phyloP scores from a whole-genome alignment of 2,888 invertebrate genomes.

The Temnothorax ravouxi region DNA sequence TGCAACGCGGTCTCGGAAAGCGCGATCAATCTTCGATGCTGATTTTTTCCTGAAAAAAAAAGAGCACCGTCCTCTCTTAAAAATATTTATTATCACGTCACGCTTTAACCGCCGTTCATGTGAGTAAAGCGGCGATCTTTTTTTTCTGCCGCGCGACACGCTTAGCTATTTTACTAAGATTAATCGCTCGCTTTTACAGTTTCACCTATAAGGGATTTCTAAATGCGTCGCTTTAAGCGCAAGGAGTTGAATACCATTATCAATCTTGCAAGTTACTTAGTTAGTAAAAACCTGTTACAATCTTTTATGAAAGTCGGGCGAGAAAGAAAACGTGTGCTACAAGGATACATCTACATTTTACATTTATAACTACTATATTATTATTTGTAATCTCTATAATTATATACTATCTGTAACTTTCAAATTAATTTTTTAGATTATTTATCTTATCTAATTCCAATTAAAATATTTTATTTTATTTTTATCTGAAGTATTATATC shows the following conservation, averaged over 20 bases:
- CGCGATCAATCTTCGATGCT: constrained; percentile 32
- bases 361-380: not conserved
- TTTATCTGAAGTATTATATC: not conserved
- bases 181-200: constrained; percentile 8
- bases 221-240: constrained; percentile 24
- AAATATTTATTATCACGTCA: constrained; percentile 38
- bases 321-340: not conserved
- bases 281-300: constrained; percentile 4
- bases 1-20: not conserved
- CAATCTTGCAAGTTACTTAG: not conserved
- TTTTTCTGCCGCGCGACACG: not conserved
- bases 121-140: constrained; percentile 24
- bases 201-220: not conserved
- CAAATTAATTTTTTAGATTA: not conserved
- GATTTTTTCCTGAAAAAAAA: not conserved
- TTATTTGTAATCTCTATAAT: not conserved
- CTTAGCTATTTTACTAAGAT: constrained; percentile 37
- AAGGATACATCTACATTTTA: not conserved
- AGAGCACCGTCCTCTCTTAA: constrained; percentile 29
- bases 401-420: not conserved
- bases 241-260: constrained; percentile 24
- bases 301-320: not conserved
- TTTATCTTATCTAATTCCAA: not conserved
- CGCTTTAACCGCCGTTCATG: constrained; percentile 29
- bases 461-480: not conserved